Evolutionary conservation across 2,797 vertebrate species (phyloP).

Genomic region (Pteropus rufus): DNA sequence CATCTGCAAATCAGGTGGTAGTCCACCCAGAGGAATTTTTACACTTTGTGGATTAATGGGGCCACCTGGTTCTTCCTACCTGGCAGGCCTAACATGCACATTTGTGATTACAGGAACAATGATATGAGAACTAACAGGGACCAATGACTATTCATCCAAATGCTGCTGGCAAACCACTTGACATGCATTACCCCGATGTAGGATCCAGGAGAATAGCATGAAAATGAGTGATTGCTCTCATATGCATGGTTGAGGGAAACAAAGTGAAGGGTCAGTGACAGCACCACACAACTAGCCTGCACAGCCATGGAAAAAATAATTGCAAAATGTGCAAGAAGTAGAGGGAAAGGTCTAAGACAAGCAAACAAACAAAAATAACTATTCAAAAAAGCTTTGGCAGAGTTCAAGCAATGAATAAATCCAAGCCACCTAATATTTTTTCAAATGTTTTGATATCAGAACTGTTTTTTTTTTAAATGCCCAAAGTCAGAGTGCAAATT

Average conservation of each 20-base stretch:
- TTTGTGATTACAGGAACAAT: neutral
- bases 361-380: neutral
- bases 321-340: neutral
- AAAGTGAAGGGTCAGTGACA: neutral
- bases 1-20: neutral
- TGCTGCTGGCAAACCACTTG: neutral
- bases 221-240: neutral
- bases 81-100: neutral
- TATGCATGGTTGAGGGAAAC: neutral
- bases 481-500: neutral
- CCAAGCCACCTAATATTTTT: neutral
- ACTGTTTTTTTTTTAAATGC: neutral
- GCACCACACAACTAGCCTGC: neutral
- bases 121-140: neutral
- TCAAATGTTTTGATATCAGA: neutral
- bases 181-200: neutral
- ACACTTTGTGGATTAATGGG: neutral
- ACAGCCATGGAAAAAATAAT: neutral
- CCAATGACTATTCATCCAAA: neutral
- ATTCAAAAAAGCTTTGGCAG: neutral
- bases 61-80: neutral
- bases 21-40: neutral
- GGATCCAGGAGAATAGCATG: neutral
- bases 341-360: neutral
- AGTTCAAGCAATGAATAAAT: neutral